phyloP scores from a whole-genome alignment of 2,888 invertebrate genomes.

The Drosophila merina region DNA sequence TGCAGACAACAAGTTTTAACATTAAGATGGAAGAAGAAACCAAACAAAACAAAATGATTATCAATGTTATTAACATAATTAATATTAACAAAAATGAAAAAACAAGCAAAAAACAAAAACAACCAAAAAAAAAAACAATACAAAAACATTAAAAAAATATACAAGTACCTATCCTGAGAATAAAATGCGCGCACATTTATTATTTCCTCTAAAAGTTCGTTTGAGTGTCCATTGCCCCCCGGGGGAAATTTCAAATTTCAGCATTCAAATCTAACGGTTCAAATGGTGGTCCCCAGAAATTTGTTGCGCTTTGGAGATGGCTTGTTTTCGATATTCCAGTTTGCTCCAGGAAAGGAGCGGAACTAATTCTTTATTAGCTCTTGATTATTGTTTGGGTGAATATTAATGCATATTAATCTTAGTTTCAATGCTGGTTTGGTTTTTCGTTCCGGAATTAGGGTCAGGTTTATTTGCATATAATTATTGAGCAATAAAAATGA shows the following conservation, averaged over 20 bases:
- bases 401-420: neutral
- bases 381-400: neutral
- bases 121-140: slow-evolving; percentile 61
- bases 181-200: slow-evolving; percentile 81
- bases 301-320: neutral
- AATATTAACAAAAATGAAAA: slow-evolving; percentile 79
- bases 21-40: slow-evolving; percentile 66
- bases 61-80: slow-evolving; percentile 83
- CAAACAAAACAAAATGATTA: slow-evolving; percentile 74
- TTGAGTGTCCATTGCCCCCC: slow-evolving; percentile 37
- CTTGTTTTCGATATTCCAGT: neutral
- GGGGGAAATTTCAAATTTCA: slow-evolving; percentile 8
- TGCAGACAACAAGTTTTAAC: slow-evolving; percentile 69
- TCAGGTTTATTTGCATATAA: neutral
- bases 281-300: neutral
- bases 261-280: neutral
- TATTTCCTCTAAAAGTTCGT: slow-evolving; percentile 79
- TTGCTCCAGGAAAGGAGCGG: neutral
- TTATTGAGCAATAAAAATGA: neutral
- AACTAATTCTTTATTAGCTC: neutral
- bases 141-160: slow-evolving; percentile 73
- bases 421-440: neutral
- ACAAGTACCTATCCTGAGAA: slow-evolving; percentile 83
- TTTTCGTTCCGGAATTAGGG: neutral
- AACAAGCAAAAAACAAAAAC: slow-evolving; percentile 58